Conservation (phyloP, 2,113 vertebrate genomes). For the Albula glossodonta region DNA sequence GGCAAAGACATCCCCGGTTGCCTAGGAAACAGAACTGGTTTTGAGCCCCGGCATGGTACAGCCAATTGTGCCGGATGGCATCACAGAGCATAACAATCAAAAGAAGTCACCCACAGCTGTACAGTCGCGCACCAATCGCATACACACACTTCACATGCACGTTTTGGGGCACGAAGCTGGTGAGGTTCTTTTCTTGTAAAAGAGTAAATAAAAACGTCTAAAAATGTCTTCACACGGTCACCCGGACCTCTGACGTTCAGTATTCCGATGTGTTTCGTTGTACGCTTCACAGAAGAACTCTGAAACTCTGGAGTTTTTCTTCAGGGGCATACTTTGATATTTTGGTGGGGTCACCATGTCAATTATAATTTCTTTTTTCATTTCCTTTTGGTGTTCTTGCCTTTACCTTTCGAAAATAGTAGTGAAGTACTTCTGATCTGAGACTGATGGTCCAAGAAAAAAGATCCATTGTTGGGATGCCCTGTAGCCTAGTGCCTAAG, state of each 20-base stretch:
- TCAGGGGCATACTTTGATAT: no score
- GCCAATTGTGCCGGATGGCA: slow-evolving; percentile 25
- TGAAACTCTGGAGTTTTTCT: no score
- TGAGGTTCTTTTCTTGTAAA: background rate
- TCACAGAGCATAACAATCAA: slow-evolving; percentile 34
- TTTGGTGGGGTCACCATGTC: no score
- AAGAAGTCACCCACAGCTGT: slow-evolving; percentile 1
- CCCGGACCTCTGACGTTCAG: background rate
- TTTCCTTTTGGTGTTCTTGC: background rate
- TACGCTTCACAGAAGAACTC: background rate
- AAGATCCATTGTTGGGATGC: no score
- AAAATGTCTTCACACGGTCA: background rate
- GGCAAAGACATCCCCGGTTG: slow-evolving; percentile 31
- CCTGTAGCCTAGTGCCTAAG: no score
- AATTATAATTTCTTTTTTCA: background rate
- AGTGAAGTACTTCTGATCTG: background rate
- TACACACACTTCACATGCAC: slow-evolving; percentile 1
- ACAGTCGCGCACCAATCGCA: slow-evolving; percentile 14
- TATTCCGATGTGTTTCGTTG: background rate
- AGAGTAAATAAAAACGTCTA: background rate
- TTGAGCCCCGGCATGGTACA: slow-evolving; percentile 16
- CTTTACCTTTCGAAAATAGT: background rate
- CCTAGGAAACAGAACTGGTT: slow-evolving; percentile 35
- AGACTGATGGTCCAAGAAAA: background rate
- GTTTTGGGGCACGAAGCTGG: background rate